These are phyloP conservation scores for Melieria picta DNA, from an alignment of 2,888 invertebrate genomes.

Conservation along the genomic window DNA sequence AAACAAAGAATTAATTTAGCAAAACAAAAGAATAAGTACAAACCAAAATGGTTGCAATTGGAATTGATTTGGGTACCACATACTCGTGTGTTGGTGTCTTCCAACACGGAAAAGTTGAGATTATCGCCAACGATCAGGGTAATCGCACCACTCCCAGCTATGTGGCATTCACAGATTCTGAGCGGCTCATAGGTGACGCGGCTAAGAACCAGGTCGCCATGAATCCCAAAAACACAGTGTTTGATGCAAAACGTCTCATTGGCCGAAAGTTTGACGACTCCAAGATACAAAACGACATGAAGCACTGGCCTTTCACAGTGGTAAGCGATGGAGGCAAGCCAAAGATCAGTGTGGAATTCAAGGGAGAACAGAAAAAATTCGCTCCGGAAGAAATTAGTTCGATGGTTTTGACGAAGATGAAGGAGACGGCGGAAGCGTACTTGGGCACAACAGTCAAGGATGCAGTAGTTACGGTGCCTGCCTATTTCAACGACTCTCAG, in stretches of 20 bases:
- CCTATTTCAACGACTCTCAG: slow-evolving; percentile 90
- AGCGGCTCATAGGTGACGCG: slow-evolving; percentile 78
- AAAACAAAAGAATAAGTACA: slow-evolving; percentile 52
- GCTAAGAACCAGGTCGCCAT: slow-evolving; percentile 87
- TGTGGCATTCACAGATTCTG: slow-evolving; percentile 85
- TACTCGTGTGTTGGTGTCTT: slow-evolving; percentile 25
- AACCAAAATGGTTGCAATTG: slow-evolving; percentile 71
- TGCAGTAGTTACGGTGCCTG: slow-evolving; percentile 90
- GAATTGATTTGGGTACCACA: slow-evolving; percentile 65
- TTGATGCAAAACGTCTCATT: slow-evolving; percentile 94
- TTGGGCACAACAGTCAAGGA: slow-evolving; percentile 83
- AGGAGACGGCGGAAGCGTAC: slow-evolving; percentile 89
- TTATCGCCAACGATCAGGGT: slow-evolving; percentile 53
- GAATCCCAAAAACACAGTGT: slow-evolving; percentile 89
- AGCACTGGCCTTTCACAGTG: slow-evolving; percentile 94
- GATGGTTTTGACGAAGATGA: slow-evolving; percentile 94
- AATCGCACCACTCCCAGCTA: slow-evolving; percentile 63
- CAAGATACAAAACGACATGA: slow-evolving; percentile 91
- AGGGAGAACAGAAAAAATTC: slow-evolving; percentile 88
- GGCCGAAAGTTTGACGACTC: slow-evolving; percentile 88
- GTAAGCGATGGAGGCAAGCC: slow-evolving; percentile 82
- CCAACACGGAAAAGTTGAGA: slow-evolving; percentile 38
- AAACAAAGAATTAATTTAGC: slow-evolving; percentile 51
- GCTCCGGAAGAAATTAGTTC: slow-evolving; percentile 91
- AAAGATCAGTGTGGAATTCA: slow-evolving; percentile 85